Base-by-base conservation (phyloP, 2,113 vertebrate genomes). In the Chloroceryle aenea region DNA sequence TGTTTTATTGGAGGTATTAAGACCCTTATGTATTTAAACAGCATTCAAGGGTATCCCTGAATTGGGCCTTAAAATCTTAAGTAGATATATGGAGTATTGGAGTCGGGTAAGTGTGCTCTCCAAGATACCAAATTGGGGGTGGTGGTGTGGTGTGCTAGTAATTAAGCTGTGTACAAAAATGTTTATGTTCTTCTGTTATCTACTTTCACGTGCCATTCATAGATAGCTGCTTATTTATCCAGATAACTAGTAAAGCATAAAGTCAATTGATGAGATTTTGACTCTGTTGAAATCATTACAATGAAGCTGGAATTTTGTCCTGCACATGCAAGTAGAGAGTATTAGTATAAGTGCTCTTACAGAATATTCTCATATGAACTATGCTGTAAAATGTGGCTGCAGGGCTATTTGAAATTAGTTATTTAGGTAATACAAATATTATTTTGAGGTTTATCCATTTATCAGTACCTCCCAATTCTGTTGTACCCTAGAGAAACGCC, bases 361-460 rank as follows among this genome's bases (percentile, higher is more conserved):
- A 69, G 45, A 73, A 62, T 88, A 76, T 55, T 90, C 52, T 87
- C n/a, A 7, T 38, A 64, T 62, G 87, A 96, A 77, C 53, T 87
- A 4, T 48, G 36, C 59, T 87, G 43, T 90, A 90, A 96, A 86
- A 86, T 19, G 68, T 90, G 86, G 82, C 95, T 95, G 85, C 56
- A 74, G 93, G 87, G 75, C 72, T 84, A 59, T 74, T 93, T 83
- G 38, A 85, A 92, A 91, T 87, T 74, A 93, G 87, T 88, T 30
- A 56, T 86, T 96, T 88, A 78, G 52, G 79, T 71, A 77, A 74
- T 45, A 96, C 88, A 96, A 92, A 68, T 88, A 67, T 83, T 94
- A 80, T 89, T 94, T 95, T 0, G 14, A 64, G 72, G 38, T 83
- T 89, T 94, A 48, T 93, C 56, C 38, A 26, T 94, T 83, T 94